Evolutionary conservation across 1,140 invertebrate genomes (phyloP), one percentile per base, ranked within the genome.

Genomic region (Drosophila repletoides): DNA sequence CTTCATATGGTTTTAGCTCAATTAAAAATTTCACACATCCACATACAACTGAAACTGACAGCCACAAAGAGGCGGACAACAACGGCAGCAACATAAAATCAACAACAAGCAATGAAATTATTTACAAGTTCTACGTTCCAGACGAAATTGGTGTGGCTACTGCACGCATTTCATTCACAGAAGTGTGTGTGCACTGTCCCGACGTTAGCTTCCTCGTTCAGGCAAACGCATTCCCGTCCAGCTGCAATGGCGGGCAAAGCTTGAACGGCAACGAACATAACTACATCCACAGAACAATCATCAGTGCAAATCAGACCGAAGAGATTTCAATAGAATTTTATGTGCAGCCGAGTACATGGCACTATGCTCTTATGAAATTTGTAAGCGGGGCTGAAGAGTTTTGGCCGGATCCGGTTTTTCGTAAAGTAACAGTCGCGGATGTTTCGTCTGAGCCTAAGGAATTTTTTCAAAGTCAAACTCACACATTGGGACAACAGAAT

Each of bases 281-380:
- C 29, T 86, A 71, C 40, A 40, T 75, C 0, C 81, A 90, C 5
- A 69, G 64, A 5, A 67, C 69, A 10, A 38, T 84, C 24, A 79
- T 90, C 40, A 67, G 72, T 7, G 43, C 72, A 3, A 88, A 89
- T 68, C 73, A 90, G 51, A 86, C 80, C 7, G 56, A 72, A 12
- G 75, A 89, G 52, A 84, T 81, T 15, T 60, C 72, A 9, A 76
- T 88, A 51, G 72, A 84, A 0, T 94, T 95, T 65, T 90, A 89
- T 12, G 92, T 93, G 0, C 91, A 92, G 38, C 91, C 92, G 19
- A 91, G 89, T 33, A 71, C 91, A 2, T 93, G 93, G 90, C 94
- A 95, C 76, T 94, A 93, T 69, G 89, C 93, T 2, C 75, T 90
- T 15, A 64, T 93, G 7, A 64, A 64, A 40, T 91, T 90, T 69